Base-by-base conservation (phyloP, 2,797 vertebrate genomes). In the Myotis pilosus region DNA sequence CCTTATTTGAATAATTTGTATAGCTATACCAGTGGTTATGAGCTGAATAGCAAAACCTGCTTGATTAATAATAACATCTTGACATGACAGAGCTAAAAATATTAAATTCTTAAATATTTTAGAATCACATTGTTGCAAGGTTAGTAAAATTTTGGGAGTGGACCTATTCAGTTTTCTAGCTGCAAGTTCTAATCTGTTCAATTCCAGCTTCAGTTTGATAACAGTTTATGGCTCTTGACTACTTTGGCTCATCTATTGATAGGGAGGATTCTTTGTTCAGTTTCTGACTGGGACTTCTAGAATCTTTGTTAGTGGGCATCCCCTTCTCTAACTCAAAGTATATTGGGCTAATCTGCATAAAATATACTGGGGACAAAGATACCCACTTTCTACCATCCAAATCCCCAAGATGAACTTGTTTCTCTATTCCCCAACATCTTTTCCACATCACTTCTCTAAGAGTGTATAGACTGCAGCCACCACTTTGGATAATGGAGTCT, bases 401-500 rank as follows among this genome's bases (percentile, higher is more conserved):
- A 85, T 36, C 25, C 38, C 44, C 23, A 41, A 25, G 25, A 25
- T 55, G 11, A 44, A 53, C n/a, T 51, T 62, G 4, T 22, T 91
- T 66, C 23, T 62, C 28, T 22, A 15, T 3, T 10, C 10, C 15
- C 9, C 5, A 47, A 7, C 12, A 23, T 66, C 23, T 76, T 87
- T 7, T 16, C 15, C 28, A 30, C 28, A 53, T 55, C 20, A 62
- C 2, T 76, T 78, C 28, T 88, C 64, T 79, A 38, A 89, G 30
- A 80, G 47, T 28, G 84, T 3, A 51, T 20, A 53, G 81, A 87
- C 49, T 82, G 79, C 53, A 91, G 60, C 6, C 41, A 78, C 23
- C 79, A 55, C 55, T 85, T 81, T 82, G 49, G 47, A 19, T 91
- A 91, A 80, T 82, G 75, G 62, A 90, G 64, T 90, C 72, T 93